Evolutionary conservation across 2,113 vertebrate genomes (phyloP).

Genomic region (Gobius niger): DNA sequence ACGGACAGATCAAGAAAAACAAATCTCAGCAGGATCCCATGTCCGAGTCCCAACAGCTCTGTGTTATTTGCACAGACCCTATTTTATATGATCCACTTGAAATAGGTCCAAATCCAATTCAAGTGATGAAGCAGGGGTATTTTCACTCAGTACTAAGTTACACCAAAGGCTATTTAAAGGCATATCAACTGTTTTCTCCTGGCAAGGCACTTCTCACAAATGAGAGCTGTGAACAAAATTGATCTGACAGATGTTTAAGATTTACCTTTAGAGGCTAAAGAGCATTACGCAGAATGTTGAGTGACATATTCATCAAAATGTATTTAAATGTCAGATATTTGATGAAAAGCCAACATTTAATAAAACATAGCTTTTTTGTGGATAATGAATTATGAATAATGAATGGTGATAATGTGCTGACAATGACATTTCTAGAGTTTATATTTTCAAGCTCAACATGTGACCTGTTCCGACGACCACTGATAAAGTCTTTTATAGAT

Average conservation of each 20-base stretch:
- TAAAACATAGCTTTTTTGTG: neutral
- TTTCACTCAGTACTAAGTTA: slow-evolving; percentile 47
- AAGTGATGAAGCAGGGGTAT: slow-evolving; percentile 48
- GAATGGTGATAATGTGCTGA: too few species aligned
- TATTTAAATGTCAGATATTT: neutral
- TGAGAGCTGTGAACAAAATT: slow-evolving; percentile 11
- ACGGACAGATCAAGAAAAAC: neutral
- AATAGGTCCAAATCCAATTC: slow-evolving; percentile 41
- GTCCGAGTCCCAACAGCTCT: neutral
- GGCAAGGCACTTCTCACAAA: slow-evolving; percentile 13
- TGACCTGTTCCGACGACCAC: neutral
- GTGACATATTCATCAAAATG: neutral
- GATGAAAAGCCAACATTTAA: neutral
- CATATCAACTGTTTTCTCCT: slow-evolving; percentile 23
- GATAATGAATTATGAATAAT: too few species aligned
- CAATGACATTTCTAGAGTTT: too few species aligned
- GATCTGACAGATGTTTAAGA: slow-evolving; percentile 4
- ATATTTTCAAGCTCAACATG: too few species aligned
- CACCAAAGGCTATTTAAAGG: slow-evolving; percentile 49
- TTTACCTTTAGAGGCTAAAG: neutral
- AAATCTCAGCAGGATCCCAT: neutral
- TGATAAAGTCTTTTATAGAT: neutral
- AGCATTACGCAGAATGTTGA: neutral
- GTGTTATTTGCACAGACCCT: slow-evolving; percentile 3
- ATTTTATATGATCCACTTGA: slow-evolving; percentile 47